Conservation (phyloP, 2,113 vertebrate species). For the Corythornis vintsioides region DNA sequence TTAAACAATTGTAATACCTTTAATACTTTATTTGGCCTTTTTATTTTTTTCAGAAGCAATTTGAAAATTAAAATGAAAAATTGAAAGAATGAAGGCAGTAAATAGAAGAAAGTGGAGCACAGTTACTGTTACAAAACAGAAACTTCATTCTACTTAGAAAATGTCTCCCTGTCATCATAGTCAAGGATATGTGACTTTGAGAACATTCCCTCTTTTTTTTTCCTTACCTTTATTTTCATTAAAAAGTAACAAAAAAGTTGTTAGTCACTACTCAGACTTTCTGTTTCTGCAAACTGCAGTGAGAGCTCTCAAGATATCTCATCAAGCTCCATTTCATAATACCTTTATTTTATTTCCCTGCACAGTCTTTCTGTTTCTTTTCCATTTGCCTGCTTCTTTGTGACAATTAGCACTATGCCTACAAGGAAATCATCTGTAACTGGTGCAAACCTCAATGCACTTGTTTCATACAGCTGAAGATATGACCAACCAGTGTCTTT, state of each 20-base stretch:
- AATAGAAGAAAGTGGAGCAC: background rate
- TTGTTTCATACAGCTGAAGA: background rate
- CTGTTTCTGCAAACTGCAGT: background rate
- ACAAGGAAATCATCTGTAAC: background rate
- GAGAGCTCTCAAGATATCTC: background rate
- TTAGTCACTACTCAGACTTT: background rate
- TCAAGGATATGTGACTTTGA: background rate
- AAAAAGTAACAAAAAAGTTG: background rate
- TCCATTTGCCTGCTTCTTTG: background rate
- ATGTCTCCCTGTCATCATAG: background rate
- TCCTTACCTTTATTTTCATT: background rate
- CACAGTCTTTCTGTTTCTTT: background rate
- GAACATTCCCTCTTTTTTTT: background rate
- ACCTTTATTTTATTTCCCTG: conserved; percentile 29
- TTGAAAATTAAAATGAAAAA: background rate
- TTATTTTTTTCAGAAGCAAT: background rate
- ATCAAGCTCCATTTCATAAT: background rate
- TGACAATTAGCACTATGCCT: background rate
- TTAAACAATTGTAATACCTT: background rate
- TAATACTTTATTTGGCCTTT: background rate
- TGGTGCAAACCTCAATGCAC: background rate
- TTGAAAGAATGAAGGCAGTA: background rate
- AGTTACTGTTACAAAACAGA: background rate
- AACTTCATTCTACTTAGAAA: background rate
- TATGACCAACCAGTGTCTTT: background rate